Evolutionary conservation across 1,140 invertebrate genomes (phyloP).

Genomic region (Linepithema humile): DNA sequence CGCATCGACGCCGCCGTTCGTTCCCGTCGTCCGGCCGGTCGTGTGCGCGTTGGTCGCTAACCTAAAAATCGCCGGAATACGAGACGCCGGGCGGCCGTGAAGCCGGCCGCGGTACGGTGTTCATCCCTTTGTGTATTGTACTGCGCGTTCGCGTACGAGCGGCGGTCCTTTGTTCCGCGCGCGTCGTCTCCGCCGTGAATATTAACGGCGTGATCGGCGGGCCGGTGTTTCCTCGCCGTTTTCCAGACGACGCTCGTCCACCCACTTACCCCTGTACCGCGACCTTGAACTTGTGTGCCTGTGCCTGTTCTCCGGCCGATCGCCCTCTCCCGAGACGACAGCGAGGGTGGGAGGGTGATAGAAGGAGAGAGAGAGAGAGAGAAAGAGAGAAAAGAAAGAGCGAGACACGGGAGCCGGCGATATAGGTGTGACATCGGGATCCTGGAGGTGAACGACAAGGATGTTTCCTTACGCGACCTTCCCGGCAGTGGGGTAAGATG

Average conservation of each 20-base stretch:
- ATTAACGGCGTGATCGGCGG: neutral
- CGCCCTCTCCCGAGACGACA: conserved; percentile 36
- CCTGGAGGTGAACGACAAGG: conserved; percentile 61
- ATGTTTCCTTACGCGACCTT: conserved; percentile 84
- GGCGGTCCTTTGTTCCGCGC: conserved; percentile 17
- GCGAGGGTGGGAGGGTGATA: conserved; percentile 27
- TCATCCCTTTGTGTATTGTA: neutral
- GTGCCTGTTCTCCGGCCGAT: conserved; percentile 54
- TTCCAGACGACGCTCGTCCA: neutral
- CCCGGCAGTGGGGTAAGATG: conserved; percentile 82
- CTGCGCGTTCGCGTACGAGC: neutral
- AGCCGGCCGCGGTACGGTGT: neutral
- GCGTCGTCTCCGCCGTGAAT: conserved; percentile 2
- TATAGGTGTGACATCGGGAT: conserved; percentile 11
- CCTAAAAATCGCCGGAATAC: conserved; percentile 28
- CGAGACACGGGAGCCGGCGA: neutral
- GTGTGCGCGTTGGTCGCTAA: conserved; percentile 27
- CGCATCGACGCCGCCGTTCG: conserved; percentile 53
- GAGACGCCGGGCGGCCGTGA: neutral
- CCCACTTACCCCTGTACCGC: conserved; percentile 3
- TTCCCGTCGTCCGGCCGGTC: conserved; percentile 18
- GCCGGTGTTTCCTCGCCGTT: neutral
- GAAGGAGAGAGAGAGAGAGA: neutral
- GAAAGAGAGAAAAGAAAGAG: conserved; percentile 2
- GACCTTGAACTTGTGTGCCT: conserved; percentile 70